These are phyloP conservation scores for Coleophora deauratella DNA, from an alignment of 2,888 invertebrate species.

Conservation along the genomic window DNA sequence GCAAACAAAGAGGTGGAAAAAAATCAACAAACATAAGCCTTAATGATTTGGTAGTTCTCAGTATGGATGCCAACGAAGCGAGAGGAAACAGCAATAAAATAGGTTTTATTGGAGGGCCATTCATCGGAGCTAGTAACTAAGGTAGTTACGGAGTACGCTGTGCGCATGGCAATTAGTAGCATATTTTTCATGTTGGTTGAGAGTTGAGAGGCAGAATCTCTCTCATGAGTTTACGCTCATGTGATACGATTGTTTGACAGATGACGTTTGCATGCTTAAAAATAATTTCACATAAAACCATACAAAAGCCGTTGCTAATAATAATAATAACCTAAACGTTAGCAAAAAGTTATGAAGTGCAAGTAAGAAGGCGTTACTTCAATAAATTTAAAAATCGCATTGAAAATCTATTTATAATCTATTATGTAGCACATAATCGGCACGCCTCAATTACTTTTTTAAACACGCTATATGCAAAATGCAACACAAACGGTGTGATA, in stretches of 20 bases:
- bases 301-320: too few relatives aligned
- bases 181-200: constrained; percentile 14
- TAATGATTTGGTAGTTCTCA: constrained; percentile 66
- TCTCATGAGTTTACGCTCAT: too few relatives aligned
- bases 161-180: constrained; percentile 39
- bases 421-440: constrained; percentile 7
- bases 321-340: too few relatives aligned
- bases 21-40: constrained; percentile 65
- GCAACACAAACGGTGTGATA: constrained; percentile 21
- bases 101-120: constrained; percentile 54
- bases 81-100: constrained; percentile 65
- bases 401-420: neutral
- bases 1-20: constrained; percentile 64
- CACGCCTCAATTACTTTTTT: constrained; percentile 13
- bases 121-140: constrained; percentile 32
- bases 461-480: constrained; percentile 16
- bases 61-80: constrained; percentile 62
- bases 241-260: too few relatives aligned
- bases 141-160: constrained; percentile 23
- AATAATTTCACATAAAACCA: too few relatives aligned
- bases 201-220: too few relatives aligned
- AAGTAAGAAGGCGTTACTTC: too few relatives aligned
- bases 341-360: too few relatives aligned
- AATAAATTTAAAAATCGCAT: too few relatives aligned
- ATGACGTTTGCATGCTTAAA: too few relatives aligned